Percentiles rank a stretch among this genome's conserved stretches.
These are phyloP conservation scores for Cottus gobio DNA, from an alignment of 2,113 vertebrate species.

Conservation along the genomic window DNA sequence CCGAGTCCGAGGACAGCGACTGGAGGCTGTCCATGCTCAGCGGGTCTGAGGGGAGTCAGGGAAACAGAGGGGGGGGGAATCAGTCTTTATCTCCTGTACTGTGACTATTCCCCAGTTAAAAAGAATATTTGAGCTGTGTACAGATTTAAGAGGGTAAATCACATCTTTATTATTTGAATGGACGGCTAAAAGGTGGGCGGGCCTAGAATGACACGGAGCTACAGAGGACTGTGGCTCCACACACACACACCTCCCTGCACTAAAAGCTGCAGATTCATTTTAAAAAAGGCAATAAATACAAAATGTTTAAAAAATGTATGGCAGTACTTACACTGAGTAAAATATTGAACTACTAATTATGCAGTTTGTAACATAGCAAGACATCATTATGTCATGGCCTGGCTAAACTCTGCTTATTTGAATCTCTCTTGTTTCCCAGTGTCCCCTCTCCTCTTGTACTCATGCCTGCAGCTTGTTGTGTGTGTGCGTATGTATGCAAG, in stretches of 20 bases:
- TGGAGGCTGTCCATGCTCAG: slow-evolving; percentile 94
- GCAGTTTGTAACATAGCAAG: not conserved
- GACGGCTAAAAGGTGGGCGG: not conserved
- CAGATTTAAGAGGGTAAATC: no score
- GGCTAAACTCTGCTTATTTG: no score
- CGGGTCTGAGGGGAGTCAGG: slow-evolving; percentile 81
- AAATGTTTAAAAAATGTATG: no score
- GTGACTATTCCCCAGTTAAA: not conserved
- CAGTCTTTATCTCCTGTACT: not conserved
- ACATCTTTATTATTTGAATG: not conserved
- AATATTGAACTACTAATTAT: not conserved
- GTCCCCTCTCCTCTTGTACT: no score
- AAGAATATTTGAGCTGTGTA: not conserved
- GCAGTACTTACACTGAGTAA: not conserved
- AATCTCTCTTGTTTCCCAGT: no score
- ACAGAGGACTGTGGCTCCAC: no score
- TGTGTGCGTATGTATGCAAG: no score
- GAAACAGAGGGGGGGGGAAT: not conserved
- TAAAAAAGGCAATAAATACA: no score
- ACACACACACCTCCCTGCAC: no score
- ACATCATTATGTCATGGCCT: not conserved
- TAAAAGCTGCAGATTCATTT: no score
- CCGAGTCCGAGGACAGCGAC: slow-evolving; percentile 93
- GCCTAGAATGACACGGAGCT: not conserved
- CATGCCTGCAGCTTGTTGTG: no score